Conservation (phyloP, 2,797 vertebrate genomes). For the Gallinago nigripennis region DNA sequence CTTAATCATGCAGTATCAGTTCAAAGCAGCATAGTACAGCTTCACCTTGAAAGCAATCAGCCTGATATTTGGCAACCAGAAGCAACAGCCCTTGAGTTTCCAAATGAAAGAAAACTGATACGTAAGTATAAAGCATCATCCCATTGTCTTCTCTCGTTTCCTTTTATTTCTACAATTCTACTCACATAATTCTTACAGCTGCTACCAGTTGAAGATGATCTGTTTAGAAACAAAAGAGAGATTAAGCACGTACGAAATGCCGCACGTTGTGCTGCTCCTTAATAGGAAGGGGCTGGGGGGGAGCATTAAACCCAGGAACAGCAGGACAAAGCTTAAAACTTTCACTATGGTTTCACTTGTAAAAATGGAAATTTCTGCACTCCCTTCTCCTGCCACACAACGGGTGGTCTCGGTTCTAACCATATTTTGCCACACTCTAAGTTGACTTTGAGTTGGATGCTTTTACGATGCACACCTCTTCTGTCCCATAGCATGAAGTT, state of each 20-base stretch:
- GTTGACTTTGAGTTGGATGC: background rate
- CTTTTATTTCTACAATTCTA: constrained; percentile 4
- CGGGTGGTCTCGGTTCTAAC: background rate
- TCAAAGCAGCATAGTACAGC: constrained; percentile 53
- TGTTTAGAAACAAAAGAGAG: constrained; percentile 20
- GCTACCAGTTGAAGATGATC: background rate
- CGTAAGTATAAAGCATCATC: background rate
- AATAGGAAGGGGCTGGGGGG: background rate
- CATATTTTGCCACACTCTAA: background rate
- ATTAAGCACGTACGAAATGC: background rate
- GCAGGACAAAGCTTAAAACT: background rate
- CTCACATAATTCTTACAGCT: constrained; percentile 19
- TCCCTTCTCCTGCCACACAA: background rate
- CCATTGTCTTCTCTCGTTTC: background rate
- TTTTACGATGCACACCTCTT: background rate
- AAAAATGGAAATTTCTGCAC: background rate
- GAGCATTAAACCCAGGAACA: background rate
- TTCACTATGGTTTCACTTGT: background rate
- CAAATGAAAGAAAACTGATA: background rate
- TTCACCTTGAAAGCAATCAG: constrained; percentile 66
- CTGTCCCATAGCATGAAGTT: background rate
- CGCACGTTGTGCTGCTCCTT: background rate
- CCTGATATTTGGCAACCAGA: constrained; percentile 51
- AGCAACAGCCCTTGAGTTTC: constrained; percentile 5
- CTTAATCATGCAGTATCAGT: constrained; percentile 64